Percentiles rank a stretch among this genome's conserved stretches.
These are phyloP conservation scores for Drosophila prosaltans DNA, from an alignment of 1,140 invertebrate genomes.

Conservation along the genomic window DNA sequence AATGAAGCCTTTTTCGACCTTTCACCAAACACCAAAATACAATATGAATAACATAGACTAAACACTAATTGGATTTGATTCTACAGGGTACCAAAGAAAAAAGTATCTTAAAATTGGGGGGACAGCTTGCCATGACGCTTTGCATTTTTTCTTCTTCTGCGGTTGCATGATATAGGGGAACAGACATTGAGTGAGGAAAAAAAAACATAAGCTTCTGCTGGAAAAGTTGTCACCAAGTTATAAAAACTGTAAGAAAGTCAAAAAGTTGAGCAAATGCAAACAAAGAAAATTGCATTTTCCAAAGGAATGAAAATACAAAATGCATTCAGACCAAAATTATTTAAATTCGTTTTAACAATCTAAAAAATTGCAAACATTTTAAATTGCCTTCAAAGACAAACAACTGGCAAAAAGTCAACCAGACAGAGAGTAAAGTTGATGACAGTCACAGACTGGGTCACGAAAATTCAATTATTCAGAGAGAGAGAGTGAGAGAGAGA, in stretches of 20 bases:
- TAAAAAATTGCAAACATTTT: neutral
- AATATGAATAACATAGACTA: no score
- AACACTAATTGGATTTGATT: no score
- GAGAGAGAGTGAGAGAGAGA: neutral
- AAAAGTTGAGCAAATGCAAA: slow-evolving; percentile 3
- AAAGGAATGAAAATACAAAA: neutral
- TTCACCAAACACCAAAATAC: no score
- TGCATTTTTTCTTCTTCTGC: neutral
- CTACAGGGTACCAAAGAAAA: neutral
- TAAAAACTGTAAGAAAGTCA: neutral
- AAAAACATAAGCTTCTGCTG: neutral
- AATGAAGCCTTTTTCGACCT: no score
- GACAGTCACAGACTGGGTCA: slow-evolving; percentile 2
- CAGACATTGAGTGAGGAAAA: neutral
- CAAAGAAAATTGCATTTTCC: neutral
- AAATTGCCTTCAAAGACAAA: neutral
- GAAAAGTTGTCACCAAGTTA: neutral
- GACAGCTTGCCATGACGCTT: neutral
- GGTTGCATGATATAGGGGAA: neutral
- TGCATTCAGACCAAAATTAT: neutral
- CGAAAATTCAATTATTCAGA: neutral
- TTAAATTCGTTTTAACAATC: neutral
- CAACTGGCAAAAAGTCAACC: no score
- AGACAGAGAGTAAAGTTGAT: neutral
- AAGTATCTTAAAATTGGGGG: neutral